Evolutionary conservation across 2,797 vertebrate genomes (phyloP).

Genomic region (Pseudomugil tenellus): DNA sequence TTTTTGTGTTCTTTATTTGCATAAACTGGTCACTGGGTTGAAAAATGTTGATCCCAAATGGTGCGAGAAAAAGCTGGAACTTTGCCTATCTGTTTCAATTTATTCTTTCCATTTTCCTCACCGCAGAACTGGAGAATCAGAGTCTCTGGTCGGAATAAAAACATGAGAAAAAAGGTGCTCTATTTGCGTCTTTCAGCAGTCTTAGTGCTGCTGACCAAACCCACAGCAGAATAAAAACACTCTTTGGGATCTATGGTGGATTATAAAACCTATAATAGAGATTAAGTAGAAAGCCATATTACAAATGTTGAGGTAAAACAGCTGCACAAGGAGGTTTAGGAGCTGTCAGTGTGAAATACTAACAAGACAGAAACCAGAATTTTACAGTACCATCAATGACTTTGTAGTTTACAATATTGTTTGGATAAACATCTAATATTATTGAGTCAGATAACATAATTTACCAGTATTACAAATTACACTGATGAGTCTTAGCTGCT

Average conservation of each 20-base stretch:
- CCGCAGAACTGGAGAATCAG: constrained; percentile 21
- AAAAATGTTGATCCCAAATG: constrained; percentile 68
- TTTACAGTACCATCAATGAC: neutral
- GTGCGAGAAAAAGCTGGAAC: constrained; percentile 65
- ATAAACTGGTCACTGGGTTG: constrained; percentile 76
- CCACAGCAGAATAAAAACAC: constrained; percentile 15
- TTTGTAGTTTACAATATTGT: neutral
- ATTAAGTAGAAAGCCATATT: neutral
- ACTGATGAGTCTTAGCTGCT: neutral
- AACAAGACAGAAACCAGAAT: constrained; percentile 1
- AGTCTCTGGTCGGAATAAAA: constrained; percentile 21
- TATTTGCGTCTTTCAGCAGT: constrained; percentile 23
- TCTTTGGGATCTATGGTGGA: neutral
- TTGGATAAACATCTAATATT: neutral
- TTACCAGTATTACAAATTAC: no score
- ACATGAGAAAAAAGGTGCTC: constrained; percentile 12
- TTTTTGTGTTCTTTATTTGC: constrained; percentile 73
- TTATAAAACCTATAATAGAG: neutral
- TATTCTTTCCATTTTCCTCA: constrained; percentile 47
- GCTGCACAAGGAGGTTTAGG: neutral
- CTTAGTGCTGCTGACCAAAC: constrained; percentile 22
- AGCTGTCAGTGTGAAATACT: neutral
- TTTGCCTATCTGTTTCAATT: constrained; percentile 65
- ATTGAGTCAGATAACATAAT: neutral
- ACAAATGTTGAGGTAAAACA: neutral